Evolutionary conservation across 2,113 vertebrate genomes (phyloP).

Genomic region (Microcebus murinus): DNA sequence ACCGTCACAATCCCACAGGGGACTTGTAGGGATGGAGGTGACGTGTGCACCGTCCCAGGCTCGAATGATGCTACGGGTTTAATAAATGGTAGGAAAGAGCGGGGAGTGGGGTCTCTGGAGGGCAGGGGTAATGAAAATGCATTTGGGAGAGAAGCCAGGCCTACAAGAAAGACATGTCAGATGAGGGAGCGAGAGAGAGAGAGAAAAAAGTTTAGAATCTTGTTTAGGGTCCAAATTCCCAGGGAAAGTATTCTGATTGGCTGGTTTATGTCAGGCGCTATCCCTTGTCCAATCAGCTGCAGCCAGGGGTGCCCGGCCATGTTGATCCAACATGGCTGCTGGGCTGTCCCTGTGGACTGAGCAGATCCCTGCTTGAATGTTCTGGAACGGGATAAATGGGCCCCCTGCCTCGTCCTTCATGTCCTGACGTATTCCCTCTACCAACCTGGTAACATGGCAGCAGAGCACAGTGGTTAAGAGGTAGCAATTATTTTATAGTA

Average conservation of each 20-base stretch:
- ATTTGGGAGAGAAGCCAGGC: neutral
- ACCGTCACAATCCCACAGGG: fast-evolving
- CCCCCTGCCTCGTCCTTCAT: neutral
- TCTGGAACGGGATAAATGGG: neutral
- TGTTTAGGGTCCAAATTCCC: neutral
- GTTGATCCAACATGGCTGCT: no score
- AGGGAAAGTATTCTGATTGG: neutral
- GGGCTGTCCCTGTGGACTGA: neutral
- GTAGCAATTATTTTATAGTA: neutral
- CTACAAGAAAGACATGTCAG: neutral
- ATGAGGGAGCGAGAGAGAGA: neutral
- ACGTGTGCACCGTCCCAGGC: neutral
- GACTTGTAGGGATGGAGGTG: neutral
- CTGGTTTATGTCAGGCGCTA: neutral
- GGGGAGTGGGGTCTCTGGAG: neutral
- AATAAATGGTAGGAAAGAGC: neutral
- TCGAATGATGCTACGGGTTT: neutral
- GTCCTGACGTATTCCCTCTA: neutral
- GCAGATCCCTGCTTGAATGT: neutral
- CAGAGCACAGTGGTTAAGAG: neutral
- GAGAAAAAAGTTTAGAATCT: neutral
- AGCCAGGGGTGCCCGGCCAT: neutral
- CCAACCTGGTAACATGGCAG: neutral
- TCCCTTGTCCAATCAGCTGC: neutral
- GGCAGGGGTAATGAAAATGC: neutral